Conservation (phyloP, 2,888 invertebrate species). For the Cerastis rubricosa region DNA sequence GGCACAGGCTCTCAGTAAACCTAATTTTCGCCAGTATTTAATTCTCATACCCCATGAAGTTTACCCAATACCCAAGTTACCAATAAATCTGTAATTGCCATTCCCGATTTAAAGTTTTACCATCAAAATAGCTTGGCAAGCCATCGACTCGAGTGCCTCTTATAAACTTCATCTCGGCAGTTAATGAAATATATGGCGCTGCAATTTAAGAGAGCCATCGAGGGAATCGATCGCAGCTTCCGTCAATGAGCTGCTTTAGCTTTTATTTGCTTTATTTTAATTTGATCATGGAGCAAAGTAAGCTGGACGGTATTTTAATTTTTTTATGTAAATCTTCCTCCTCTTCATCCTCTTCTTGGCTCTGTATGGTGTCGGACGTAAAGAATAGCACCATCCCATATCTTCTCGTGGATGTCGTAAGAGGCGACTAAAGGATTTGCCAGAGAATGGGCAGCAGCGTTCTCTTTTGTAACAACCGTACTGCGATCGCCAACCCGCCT, state of each 20-base stretch:
- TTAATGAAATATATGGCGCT: slow-evolving; percentile 39
- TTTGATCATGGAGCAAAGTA: slow-evolving; percentile 26
- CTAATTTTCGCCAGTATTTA: neutral
- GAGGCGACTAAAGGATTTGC: no score
- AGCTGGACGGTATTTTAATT: neutral
- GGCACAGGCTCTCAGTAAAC: no score
- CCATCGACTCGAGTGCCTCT: slow-evolving; percentile 31
- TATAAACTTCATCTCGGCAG: slow-evolving; percentile 36
- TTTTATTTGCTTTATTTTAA: slow-evolving; percentile 27
- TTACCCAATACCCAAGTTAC: neutral
- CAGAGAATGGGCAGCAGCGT: no score
- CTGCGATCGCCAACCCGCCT: no score
- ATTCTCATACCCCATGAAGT: neutral
- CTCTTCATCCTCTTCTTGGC: no score
- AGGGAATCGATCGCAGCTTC: slow-evolving; percentile 15
- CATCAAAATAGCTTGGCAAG: slow-evolving; percentile 37
- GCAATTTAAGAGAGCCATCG: slow-evolving; percentile 41
- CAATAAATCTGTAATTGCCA: slow-evolving; percentile 26
- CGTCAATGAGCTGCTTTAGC: neutral
- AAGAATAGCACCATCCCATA: no score
- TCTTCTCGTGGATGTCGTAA: no score
- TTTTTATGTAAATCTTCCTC: neutral
- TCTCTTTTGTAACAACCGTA: no score
- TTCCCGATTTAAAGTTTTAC: slow-evolving; percentile 22
- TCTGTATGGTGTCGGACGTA: no score